phyloP scores from a whole-genome alignment of 2,113 vertebrate species.

The Ochotona curzoniae region DNA sequence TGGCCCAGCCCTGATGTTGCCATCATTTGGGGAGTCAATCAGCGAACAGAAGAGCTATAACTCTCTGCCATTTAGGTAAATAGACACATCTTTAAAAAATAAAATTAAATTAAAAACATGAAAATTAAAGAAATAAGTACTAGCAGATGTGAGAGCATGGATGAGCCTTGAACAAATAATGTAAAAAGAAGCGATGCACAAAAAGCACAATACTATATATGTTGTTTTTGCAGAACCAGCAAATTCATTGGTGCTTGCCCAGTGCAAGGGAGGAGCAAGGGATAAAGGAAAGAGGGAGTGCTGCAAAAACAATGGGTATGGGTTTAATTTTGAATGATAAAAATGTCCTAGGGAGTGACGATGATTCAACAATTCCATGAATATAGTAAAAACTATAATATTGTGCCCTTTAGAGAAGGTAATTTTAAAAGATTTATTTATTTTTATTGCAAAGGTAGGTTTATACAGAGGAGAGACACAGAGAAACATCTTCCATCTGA shows the following conservation, averaged over 20 bases:
- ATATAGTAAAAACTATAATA: slow-evolving; percentile 19
- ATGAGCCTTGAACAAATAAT: not conserved
- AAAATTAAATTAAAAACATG: too few relatives aligned
- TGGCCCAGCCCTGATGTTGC: too few relatives aligned
- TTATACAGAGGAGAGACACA: too few relatives aligned
- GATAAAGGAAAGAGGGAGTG: not conserved
- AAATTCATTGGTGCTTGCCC: not conserved
- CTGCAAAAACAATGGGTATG: not conserved
- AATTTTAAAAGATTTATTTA: too few relatives aligned
- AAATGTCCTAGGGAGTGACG: not conserved
- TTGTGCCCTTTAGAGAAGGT: not conserved
- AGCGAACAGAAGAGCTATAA: too few relatives aligned
- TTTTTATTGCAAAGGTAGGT: too few relatives aligned
- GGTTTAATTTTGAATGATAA: not conserved
- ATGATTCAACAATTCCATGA: not conserved
- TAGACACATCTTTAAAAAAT: not conserved
- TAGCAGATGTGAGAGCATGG: not conserved
- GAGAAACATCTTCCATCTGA: too few relatives aligned
- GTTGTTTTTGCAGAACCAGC: not conserved
- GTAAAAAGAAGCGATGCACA: not conserved
- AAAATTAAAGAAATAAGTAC: not conserved
- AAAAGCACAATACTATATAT: not conserved
- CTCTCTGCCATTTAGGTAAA: too few relatives aligned
- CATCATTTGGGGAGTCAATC: too few relatives aligned
- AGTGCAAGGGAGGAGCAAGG: not conserved